These are phyloP conservation scores for Axea sp. DNA, from an alignment of 2,888 invertebrate genomes.

Conservation along the genomic window DNA sequence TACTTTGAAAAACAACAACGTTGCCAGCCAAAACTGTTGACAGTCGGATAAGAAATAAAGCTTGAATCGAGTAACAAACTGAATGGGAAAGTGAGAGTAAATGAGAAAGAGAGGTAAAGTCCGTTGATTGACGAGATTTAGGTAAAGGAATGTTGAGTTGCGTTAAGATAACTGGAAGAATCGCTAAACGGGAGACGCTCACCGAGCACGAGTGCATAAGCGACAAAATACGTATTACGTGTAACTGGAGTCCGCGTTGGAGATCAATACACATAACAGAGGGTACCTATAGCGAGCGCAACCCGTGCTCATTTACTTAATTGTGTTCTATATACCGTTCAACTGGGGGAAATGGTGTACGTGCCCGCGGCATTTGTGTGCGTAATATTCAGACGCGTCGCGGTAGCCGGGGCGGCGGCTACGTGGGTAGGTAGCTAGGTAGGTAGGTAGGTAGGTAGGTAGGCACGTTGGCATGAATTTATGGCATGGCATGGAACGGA, in stretches of 20 bases:
- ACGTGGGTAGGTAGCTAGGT: conserved; percentile 69
- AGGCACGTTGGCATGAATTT: conserved; percentile 75
- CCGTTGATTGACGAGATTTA: no score
- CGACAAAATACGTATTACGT: conserved; percentile 78
- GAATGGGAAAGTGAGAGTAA: no score
- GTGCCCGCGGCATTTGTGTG: conserved; percentile 70
- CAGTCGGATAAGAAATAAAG: no score
- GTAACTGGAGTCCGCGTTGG: conserved; percentile 76
- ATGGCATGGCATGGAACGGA: conserved; percentile 67
- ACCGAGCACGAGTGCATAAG: conserved; percentile 70
- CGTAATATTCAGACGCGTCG: conserved; percentile 74
- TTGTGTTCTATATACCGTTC: conserved; percentile 78
- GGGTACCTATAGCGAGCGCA: conserved; percentile 78
- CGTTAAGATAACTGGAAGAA: conserved; percentile 17
- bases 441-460: conserved; percentile 68
- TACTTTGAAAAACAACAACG: no score
- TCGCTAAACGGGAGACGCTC: conserved; percentile 19
- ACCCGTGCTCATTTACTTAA: conserved; percentile 79
- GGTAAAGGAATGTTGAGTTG: background rate
- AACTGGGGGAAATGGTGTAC: conserved; percentile 70
- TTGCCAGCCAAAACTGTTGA: no score
- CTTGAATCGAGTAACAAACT: no score
- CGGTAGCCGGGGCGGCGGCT: conserved; percentile 67
- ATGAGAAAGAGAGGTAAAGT: no score
- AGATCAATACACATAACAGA: conserved; percentile 79